Evolutionary conservation across 2,797 vertebrate genomes (phyloP), one percentile per base, ranked within the genome.

Genomic region (Galago senegalensis): DNA sequence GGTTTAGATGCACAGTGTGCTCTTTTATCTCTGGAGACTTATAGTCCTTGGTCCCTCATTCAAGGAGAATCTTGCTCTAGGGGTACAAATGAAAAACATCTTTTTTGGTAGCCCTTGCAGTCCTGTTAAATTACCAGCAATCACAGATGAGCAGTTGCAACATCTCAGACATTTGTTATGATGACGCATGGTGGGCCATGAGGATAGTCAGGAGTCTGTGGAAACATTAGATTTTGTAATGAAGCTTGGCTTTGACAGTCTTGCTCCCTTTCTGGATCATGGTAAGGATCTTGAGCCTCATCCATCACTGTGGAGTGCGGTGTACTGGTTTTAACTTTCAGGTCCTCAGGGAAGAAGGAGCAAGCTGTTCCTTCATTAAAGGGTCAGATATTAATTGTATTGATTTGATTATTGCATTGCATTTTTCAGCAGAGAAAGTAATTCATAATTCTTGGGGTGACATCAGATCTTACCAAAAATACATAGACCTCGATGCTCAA

Each of bases 351-450:
- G 8, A 65, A 46, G 16, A 40, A 58, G 58, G 46, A 23, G 65
- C 70, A 88, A 93, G 92, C 63, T 95, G 40, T 88, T 93, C 40
- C 65, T 87, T 96, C 89, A 69, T 89, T 93, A 81, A 81, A 81
- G 60, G 69, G 69, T 67, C 46, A 87, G 40, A 70, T 84, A 93
- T 40, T 89, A 83, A 89, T 90, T 79, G 20, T 69, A 40, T 80
- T 94, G 80, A 63, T 94, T 84, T 97, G 27, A 58, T 81, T 27
- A 77, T 95, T 92, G 60, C 34, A 20, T 93, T 82, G 0, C 65
- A 53, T 87, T 58, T 77, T 95, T 63, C 76, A 65, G 27, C 82
- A 93, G 72, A 79, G 73, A 85, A 95, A 92, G 90, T 43, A 56
- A 75, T 20, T 93, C 89, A 7, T 29, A 70, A 40, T 88, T 91